Base-by-base conservation (phyloP, 2,888 invertebrate genomes). In the Tachina grossa region DNA sequence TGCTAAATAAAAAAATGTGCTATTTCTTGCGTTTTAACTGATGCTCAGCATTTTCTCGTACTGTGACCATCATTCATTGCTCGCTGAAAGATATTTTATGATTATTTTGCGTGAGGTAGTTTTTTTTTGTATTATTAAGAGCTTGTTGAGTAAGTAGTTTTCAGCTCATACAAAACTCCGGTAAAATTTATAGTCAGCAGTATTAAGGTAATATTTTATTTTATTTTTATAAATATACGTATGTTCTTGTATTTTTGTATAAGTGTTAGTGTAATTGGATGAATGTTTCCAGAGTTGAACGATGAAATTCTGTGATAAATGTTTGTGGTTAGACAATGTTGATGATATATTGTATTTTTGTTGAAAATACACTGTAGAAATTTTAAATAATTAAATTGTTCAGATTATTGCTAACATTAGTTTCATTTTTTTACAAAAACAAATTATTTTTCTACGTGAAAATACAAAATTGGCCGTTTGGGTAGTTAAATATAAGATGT, bases 101-200 rank as follows among this genome's bases (percentile, higher is more conserved):
- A 82, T 85, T 82, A 82, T 85, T 75, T 82, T 85, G 85, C 82
- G 85, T 85, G 85, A 82, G 82, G 78, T 71, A 78, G 66, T 79
- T 82, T 85, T 85, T 78, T 82, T 82, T 85, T 65, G 69, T 47
- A 65, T 57, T 31, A 31, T 31, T 6, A 31, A 31, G 31, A 31
- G 85, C 75, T 75, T 82, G 79, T 82, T 78, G 82, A 55, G 51
- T 65, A 82, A 85, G 76, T 76, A 76, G 59, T 72, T 22, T 68
- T 66, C 76, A 9, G 57, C 61, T 49, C 45, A 13, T 53, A 68
- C 9, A 77, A 77, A 77, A 74, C 41, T 63, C 4, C 22, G 14
- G 71, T 41, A 41, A 61, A 45, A 76, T 16, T 77, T 49, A 53
- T 57, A 51, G 71, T 83, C 77, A 83, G 77, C 83, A 77, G 22